Conservation (phyloP, 1,140 invertebrate genomes). For the Camponotus vicinus region DNA sequence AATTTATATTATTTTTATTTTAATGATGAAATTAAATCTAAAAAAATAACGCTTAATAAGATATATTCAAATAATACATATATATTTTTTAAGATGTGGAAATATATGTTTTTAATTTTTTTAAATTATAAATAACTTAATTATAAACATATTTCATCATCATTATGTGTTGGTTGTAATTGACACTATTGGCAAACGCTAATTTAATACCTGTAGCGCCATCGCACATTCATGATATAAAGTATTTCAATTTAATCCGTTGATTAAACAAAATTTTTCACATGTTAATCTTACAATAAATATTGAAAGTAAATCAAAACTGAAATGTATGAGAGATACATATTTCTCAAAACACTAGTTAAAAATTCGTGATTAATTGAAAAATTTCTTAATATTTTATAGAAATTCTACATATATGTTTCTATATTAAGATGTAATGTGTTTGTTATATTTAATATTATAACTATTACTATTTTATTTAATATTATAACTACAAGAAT, state of each 20-base stretch:
- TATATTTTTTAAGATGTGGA: too few relatives aligned
- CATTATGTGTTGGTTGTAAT: neutral
- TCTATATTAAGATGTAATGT: neutral
- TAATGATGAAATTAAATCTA: too few relatives aligned
- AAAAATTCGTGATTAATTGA: neutral
- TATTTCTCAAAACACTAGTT: too few relatives aligned
- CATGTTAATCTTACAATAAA: neutral
- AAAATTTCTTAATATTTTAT: neutral
- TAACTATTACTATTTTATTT: slow-evolving; percentile 13
- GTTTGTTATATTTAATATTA: slow-evolving; percentile 20
- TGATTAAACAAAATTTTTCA: neutral
- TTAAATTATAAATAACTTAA: too few relatives aligned
- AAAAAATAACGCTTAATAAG: too few relatives aligned
- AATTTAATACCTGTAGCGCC: slow-evolving; percentile 8
- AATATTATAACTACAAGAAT: slow-evolving; percentile 21
- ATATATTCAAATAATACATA: too few relatives aligned
- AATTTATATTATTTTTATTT: neutral
- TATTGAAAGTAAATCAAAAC: neutral
- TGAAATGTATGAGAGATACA: too few relatives aligned
- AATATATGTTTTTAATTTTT: too few relatives aligned
- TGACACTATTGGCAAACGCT: neutral
- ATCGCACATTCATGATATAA: neutral
- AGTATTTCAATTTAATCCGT: neutral
- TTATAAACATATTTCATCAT: neutral
- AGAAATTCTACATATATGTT: neutral